Evolutionary conservation across 2,888 invertebrate species (phyloP).

Genomic region (Zygothrica quintamaculata): DNA sequence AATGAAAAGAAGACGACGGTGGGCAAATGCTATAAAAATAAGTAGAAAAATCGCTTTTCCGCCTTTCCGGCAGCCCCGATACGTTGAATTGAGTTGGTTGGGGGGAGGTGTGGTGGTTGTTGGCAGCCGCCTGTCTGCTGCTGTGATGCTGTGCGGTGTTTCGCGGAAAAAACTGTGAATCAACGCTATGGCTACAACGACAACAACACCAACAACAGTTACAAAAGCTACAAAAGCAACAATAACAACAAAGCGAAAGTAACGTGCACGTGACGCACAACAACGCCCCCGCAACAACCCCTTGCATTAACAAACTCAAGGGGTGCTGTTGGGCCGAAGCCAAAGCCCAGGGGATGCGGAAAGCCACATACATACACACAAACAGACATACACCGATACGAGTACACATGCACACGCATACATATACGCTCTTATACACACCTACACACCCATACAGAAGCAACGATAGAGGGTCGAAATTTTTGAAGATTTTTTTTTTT

Average conservation of each 20-base stretch:
- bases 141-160: conserved; percentile 59
- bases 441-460: neutral
- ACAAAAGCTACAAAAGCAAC: conserved; percentile 41
- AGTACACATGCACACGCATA: conserved; percentile 6
- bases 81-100: too few species aligned
- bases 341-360: conserved; percentile 46
- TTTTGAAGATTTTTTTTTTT: conserved; percentile 39
- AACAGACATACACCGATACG: conserved; percentile 1
- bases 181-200: conserved; percentile 63
- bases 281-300: conserved; percentile 19
- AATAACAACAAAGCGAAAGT: conserved; percentile 49
- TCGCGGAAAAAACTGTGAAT: conserved; percentile 78
- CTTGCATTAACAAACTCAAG: conserved; percentile 8
- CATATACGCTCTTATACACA: conserved; percentile 8
- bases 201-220: conserved; percentile 45
- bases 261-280: conserved; percentile 73
- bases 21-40: conserved; percentile 58
- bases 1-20: conserved; percentile 33
- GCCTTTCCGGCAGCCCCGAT: conserved; percentile 44
- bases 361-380: conserved; percentile 25
- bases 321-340: conserved; percentile 48
- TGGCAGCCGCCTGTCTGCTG: conserved; percentile 35
- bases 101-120: conserved; percentile 14
- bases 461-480: conserved; percentile 13
- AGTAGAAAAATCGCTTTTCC: conserved; percentile 78